phyloP scores from a whole-genome alignment of 2,797 vertebrate species.

The Enteromius fasciolatus region DNA sequence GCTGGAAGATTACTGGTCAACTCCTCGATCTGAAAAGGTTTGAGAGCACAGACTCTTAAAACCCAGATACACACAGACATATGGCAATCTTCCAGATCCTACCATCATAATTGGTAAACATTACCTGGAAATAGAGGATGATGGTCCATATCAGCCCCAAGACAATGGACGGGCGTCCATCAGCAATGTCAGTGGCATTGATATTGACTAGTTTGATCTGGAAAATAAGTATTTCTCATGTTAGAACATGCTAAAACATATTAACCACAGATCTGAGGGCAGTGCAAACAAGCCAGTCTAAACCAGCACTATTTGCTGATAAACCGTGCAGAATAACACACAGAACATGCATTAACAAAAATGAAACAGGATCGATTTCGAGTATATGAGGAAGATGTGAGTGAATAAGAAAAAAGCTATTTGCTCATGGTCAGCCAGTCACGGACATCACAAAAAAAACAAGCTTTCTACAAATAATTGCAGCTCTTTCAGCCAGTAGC shows the following conservation, averaged over 20 bases:
- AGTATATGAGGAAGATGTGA: conserved; percentile 6
- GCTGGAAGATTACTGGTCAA: conserved; percentile 94
- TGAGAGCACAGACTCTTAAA: neutral
- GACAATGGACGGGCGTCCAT: conserved; percentile 94
- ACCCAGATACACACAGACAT: conserved; percentile 4
- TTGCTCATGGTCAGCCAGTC: conserved; percentile 15
- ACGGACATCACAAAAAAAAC: conserved; percentile 6
- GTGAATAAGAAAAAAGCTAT: neutral
- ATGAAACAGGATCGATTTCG: neutral
- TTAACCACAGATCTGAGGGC: conserved; percentile 20
- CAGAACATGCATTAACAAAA: conserved; percentile 4
- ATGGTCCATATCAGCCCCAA: conserved; percentile 97
- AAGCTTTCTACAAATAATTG: conserved; percentile 1
- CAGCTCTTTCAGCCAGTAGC: conserved; percentile 13
- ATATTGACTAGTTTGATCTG: conserved; percentile 99
- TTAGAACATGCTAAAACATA: neutral
- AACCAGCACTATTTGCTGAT: conserved; percentile 55
- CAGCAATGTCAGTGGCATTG: conserved; percentile 96
- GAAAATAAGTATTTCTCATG: conserved; percentile 64
- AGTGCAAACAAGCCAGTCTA: conserved; percentile 60
- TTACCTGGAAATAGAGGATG: conserved; percentile 98
- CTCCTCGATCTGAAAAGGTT: conserved; percentile 88
- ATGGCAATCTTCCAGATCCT: neutral
- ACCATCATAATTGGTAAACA: neutral
- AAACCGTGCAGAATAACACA: conserved; percentile 1